phyloP scores from a whole-genome alignment of 2,113 vertebrate species.

The Sebastes fasciatus region DNA sequence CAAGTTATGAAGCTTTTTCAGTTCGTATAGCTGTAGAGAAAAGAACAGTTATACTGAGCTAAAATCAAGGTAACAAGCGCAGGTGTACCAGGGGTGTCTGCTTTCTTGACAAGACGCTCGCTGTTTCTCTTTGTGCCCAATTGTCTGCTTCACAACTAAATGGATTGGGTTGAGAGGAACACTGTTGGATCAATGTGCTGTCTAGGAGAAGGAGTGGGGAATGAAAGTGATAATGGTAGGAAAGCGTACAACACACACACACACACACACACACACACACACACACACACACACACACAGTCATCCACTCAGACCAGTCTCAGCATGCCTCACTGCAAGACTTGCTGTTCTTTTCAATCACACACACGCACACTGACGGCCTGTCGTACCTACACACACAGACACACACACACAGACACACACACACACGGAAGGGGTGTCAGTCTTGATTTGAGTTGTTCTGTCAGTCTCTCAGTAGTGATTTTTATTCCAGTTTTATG shows the following conservation, averaged over 20 bases:
- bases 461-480: conserved; percentile 60
- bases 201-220: conserved; percentile 38
- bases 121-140: conserved; percentile 35
- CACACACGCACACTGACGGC: conserved; percentile 50
- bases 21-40: background rate
- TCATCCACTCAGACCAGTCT: conserved; percentile 31
- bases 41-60: conserved; percentile 1
- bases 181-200: conserved; percentile 51
- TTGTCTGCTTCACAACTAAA: conserved; percentile 56
- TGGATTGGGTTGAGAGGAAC: conserved; percentile 37
- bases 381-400: conserved; percentile 39
- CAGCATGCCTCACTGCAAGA: conserved; percentile 43
- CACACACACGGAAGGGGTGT: background rate
- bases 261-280: conserved; percentile 9
- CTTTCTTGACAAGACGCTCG: conserved; percentile 17
- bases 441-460: conserved; percentile 59
- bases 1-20: background rate
- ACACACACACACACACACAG: background rate
- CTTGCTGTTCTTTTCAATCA: conserved; percentile 59
- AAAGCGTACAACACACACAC: conserved; percentile 13
- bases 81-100: background rate
- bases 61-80: conserved; percentile 14
- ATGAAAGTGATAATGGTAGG: conserved; percentile 58
- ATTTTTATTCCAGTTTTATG: conserved; percentile 62
- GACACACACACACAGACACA: conserved; percentile 25